Conservation (phyloP, 1,140 invertebrate genomes). For the Heliothis subflexa region DNA sequence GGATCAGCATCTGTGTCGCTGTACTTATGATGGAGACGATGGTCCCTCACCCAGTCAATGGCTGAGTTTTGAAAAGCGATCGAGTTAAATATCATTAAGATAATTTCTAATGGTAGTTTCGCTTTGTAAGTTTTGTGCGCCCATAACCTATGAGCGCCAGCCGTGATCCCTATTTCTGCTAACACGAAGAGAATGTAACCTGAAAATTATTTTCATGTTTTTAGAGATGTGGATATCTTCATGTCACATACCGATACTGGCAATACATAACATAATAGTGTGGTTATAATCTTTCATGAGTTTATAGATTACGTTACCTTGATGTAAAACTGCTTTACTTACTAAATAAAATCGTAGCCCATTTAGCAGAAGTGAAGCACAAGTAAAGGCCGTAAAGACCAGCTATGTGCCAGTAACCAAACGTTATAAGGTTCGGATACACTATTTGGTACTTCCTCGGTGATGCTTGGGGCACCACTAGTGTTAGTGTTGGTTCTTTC, state of each 20-base stretch:
- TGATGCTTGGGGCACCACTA: conserved; percentile 53
- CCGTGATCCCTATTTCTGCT: conserved; percentile 89
- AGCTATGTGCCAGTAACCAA: conserved; percentile 90
- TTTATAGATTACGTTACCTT: no score
- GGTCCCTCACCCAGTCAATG: conserved; percentile 87
- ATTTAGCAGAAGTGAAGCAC: conserved; percentile 89
- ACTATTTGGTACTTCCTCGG: conserved; percentile 63
- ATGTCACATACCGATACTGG: no score
- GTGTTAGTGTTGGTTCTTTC: not conserved
- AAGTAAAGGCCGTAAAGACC: conserved; percentile 92
- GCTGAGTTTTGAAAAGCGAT: conserved; percentile 84
- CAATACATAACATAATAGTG: no score
- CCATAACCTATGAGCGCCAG: conserved; percentile 94
- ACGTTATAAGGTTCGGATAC: conserved; percentile 74
- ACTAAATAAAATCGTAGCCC: conserved; percentile 90
- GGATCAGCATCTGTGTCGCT: conserved; percentile 90
- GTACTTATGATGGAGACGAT: conserved; percentile 90
- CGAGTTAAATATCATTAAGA: conserved; percentile 55
- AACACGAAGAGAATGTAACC: conserved; percentile 66
- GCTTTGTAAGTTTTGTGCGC: conserved; percentile 94
- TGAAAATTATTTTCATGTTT: conserved; percentile 47
- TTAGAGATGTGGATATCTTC: no score
- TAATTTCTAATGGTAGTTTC: conserved; percentile 89
- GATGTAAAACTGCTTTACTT: conserved; percentile 69
- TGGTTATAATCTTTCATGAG: no score